A percentile compares a stretch with the other conserved stretches of the same genome.
These are phyloP conservation scores for Fopius arisanus DNA, from an alignment of 1,140 invertebrate species.

Conservation along the genomic window DNA sequence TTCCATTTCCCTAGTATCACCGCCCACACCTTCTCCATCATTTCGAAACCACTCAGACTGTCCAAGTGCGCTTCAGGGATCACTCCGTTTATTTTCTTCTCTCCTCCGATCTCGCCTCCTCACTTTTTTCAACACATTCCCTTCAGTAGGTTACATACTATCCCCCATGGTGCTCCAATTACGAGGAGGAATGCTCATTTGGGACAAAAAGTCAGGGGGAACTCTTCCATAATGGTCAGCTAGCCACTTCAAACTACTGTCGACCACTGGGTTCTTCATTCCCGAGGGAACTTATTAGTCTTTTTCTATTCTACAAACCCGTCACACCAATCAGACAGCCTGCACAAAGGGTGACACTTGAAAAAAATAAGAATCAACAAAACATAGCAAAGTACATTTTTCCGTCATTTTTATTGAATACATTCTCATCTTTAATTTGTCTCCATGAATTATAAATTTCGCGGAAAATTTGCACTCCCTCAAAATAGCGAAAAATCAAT, in stretches of 20 bases:
- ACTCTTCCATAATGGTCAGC: slow-evolving; percentile 31
- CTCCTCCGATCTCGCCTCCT: neutral
- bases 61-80: slow-evolving; percentile 28
- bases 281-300: neutral
- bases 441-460: neutral
- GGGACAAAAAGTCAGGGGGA: slow-evolving; percentile 24
- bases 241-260: slow-evolving; percentile 38
- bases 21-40: neutral
- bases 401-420: neutral
- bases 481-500: neutral
- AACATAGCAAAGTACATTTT: no score
- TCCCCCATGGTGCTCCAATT: slow-evolving; percentile 36
- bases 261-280: slow-evolving; percentile 18
- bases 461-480: neutral
- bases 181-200: slow-evolving; percentile 43
- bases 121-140: slow-evolving; percentile 9
- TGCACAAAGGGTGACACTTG: no score
- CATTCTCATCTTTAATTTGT: neutral
- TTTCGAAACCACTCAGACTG: slow-evolving; percentile 28
- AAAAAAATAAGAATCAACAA: no score
- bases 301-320: neutral
- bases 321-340: neutral
- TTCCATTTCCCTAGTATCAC: slow-evolving; percentile 6
- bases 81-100: slow-evolving; percentile 17
- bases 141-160: slow-evolving; percentile 7